Percentiles rank a stretch among this genome's conserved stretches.
phyloP scores from a whole-genome alignment of 2,113 vertebrate genomes.

The Lagenorhynchus albirostris region DNA sequence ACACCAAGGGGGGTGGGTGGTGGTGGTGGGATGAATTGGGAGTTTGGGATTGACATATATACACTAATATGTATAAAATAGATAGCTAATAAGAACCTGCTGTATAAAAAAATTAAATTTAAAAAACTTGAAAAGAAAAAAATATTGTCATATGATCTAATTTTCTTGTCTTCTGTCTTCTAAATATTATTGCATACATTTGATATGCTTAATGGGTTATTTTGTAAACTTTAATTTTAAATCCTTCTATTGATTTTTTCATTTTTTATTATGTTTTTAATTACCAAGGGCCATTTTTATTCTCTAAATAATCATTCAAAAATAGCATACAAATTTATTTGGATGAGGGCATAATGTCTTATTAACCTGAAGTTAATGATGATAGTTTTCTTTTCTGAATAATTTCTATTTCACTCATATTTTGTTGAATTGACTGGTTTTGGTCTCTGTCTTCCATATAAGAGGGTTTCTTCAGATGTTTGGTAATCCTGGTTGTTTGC shows the following conservation, averaged over 20 bases:
- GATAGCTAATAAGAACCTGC: too few relatives aligned
- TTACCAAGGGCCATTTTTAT: neutral
- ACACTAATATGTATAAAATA: too few relatives aligned
- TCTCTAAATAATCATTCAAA: neutral
- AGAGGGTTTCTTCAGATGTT: neutral
- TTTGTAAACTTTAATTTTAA: neutral
- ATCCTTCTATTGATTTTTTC: neutral
- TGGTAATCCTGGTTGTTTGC: neutral
- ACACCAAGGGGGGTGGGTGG: too few relatives aligned
- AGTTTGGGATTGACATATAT: too few relatives aligned
- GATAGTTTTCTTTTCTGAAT: neutral
- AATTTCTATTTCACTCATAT: neutral
- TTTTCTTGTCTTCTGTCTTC: neutral
- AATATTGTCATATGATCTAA: neutral
- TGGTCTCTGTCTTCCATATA: neutral
- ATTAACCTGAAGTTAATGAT: neutral
- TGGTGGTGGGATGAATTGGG: too few relatives aligned
- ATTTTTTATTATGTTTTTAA: neutral
- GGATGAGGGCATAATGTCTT: neutral
- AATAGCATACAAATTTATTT: neutral
- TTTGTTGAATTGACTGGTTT: neutral
- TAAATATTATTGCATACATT: neutral
- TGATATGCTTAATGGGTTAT: neutral
- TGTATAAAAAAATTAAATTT: too few relatives aligned
- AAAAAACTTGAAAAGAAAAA: too few relatives aligned